These are phyloP conservation scores for Megalopta genalis DNA, from an alignment of 1,140 invertebrate genomes.

Conservation along the genomic window DNA sequence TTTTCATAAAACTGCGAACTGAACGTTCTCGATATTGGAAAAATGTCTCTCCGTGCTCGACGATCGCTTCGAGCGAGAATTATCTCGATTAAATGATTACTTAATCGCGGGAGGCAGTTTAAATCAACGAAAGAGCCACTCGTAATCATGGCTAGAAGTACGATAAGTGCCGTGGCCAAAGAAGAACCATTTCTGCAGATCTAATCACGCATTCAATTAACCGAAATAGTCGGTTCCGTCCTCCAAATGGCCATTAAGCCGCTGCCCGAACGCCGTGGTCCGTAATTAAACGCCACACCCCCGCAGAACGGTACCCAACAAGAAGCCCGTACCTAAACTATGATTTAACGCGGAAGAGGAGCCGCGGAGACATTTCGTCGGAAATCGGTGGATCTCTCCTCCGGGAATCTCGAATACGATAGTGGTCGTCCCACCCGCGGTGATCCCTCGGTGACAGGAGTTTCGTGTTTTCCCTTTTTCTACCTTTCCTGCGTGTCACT, in stretches of 20 bases:
- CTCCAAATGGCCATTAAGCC: not conserved
- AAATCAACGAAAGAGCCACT: too few species aligned
- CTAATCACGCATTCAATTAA: not conserved
- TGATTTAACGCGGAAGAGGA: slow-evolving; percentile 40
- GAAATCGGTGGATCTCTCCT: slow-evolving; percentile 15
- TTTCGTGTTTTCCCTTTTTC: slow-evolving; percentile 56
- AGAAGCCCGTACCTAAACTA: not conserved
- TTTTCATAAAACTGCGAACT: too few species aligned
- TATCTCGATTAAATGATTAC: too few species aligned
- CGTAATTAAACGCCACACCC: slow-evolving; percentile 7
- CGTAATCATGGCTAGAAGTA: not conserved
- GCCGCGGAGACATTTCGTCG: slow-evolving; percentile 11
- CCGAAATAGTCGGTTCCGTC: not conserved
- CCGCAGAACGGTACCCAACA: slow-evolving; percentile 9
- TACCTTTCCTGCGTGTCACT: slow-evolving; percentile 36
- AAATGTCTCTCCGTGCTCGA: too few species aligned
- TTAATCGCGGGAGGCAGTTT: too few species aligned
- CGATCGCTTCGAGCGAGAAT: too few species aligned
- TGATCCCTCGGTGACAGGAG: slow-evolving; percentile 64
- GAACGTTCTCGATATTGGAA: too few species aligned
- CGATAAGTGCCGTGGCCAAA: not conserved
- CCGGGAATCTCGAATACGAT: slow-evolving; percentile 9
- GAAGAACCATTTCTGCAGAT: not conserved
- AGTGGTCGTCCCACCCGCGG: slow-evolving; percentile 54
- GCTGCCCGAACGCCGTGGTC: not conserved